Conservation (phyloP, 2,888 invertebrate species). For the Rotaria magnacalcarata region DNA sequence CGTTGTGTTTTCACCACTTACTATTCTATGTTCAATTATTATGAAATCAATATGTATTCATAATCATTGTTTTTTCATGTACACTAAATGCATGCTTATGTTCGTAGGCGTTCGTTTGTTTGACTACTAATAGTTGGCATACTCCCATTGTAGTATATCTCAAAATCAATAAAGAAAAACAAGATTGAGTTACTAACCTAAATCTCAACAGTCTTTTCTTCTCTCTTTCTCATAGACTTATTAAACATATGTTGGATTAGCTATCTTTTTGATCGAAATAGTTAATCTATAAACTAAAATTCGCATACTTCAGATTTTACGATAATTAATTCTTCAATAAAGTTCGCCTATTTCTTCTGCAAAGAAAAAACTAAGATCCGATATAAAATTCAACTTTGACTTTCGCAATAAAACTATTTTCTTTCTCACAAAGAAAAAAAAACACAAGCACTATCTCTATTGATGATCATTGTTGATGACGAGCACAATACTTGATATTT, state of each 20-base stretch:
- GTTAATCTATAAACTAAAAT: background rate
- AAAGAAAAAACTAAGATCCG: too few relatives aligned
- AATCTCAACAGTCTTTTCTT: background rate
- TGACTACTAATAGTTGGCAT: background rate
- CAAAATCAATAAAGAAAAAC: background rate
- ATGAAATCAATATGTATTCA: too few relatives aligned
- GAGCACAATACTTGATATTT: constrained; percentile 6
- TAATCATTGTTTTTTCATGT: too few relatives aligned
- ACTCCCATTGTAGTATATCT: background rate
- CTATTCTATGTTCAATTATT: too few relatives aligned
- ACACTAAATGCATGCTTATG: too few relatives aligned
- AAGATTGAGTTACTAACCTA: background rate
- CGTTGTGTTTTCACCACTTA: too few relatives aligned
- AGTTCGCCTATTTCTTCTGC: too few relatives aligned
- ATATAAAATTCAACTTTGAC: too few relatives aligned
- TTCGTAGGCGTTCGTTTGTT: background rate
- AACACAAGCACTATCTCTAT: background rate
- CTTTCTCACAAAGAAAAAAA: too few relatives aligned
- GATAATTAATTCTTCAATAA: too few relatives aligned
- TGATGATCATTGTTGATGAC: background rate
- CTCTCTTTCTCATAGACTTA: background rate
- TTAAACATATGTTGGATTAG: background rate
- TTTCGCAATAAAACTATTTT: too few relatives aligned
- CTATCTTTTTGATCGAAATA: background rate
- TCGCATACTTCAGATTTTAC: too few relatives aligned